Percentiles rank a stretch among this genome's conserved stretches.
These are phyloP conservation scores for Phoeniculus purpureus DNA, from an alignment of 2,797 vertebrate species.

Conservation along the genomic window DNA sequence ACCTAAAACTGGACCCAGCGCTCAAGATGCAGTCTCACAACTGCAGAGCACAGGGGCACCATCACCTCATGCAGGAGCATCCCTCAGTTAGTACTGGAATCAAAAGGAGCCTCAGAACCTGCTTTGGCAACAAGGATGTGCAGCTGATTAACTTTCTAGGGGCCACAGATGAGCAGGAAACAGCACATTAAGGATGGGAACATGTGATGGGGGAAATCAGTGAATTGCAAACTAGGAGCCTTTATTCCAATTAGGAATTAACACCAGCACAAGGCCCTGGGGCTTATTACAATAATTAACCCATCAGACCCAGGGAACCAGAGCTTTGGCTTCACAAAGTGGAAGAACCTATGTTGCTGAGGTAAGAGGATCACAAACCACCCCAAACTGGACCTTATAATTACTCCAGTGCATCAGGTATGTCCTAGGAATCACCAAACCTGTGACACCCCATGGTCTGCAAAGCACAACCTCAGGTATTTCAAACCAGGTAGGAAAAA, in stretches of 20 bases:
- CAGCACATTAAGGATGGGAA: neutral
- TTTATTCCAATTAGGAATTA: neutral
- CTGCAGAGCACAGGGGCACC: too few relatives aligned
- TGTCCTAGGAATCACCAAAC: neutral
- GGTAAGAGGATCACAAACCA: neutral
- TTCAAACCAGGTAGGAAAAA: fast-evolving
- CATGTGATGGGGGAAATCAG: neutral
- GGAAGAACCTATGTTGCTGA: fast-evolving
- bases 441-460: too few relatives aligned
- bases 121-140: neutral
- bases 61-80: neutral
- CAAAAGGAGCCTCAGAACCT: neutral
- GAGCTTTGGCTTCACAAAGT: neutral
- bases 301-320: neutral
- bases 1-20: too few relatives aligned
- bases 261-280: neutral
- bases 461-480: neutral
- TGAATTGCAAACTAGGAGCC: neutral
- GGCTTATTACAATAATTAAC: neutral
- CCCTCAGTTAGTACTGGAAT: neutral
- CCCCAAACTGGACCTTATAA: neutral
- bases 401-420: fast-evolving
- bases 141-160: conserved; percentile 44
- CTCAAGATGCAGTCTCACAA: too few relatives aligned
- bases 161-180: conserved; percentile 21